Conservation (phyloP, 1,140 invertebrate species). For the Musca vetustissima region DNA sequence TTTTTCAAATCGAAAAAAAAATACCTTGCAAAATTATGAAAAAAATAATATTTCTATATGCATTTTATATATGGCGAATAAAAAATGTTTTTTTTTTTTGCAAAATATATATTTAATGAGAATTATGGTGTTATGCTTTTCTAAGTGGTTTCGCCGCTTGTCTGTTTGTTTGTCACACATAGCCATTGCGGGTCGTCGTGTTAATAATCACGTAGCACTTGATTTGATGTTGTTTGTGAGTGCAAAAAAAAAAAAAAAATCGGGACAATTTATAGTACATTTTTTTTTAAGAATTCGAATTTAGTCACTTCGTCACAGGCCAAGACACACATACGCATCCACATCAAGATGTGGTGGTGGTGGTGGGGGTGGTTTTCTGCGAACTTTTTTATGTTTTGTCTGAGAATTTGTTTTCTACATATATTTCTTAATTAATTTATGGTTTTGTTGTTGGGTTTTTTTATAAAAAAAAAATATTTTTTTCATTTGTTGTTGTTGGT, state of each 20-base stretch:
- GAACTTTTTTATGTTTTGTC: neutral
- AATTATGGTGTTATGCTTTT: neutral
- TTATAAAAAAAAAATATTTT: neutral
- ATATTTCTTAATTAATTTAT: constrained; percentile 2
- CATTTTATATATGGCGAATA: too few relatives aligned
- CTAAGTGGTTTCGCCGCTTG: neutral
- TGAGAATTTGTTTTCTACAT: neutral
- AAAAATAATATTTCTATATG: neutral
- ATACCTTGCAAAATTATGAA: neutral
- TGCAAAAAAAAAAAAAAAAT: too few relatives aligned
- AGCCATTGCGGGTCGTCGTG: neutral
- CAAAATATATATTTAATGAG: too few relatives aligned
- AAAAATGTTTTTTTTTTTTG: too few relatives aligned
- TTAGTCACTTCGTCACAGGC: too few relatives aligned
- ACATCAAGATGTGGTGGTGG: neutral
- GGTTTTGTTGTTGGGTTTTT: neutral
- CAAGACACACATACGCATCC: neutral
- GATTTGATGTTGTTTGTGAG: too few relatives aligned
- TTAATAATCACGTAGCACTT: constrained; percentile 15
- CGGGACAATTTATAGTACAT: too few relatives aligned
- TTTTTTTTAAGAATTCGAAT: too few relatives aligned
- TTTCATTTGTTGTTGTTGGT: too few relatives aligned
- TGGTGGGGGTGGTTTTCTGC: neutral
- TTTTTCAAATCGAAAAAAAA: neutral
- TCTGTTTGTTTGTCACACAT: neutral